Percentiles rank a stretch among this genome's conserved stretches.
Conservation (phyloP, 1,140 invertebrate species). For the Lepidurus apus region DNA sequence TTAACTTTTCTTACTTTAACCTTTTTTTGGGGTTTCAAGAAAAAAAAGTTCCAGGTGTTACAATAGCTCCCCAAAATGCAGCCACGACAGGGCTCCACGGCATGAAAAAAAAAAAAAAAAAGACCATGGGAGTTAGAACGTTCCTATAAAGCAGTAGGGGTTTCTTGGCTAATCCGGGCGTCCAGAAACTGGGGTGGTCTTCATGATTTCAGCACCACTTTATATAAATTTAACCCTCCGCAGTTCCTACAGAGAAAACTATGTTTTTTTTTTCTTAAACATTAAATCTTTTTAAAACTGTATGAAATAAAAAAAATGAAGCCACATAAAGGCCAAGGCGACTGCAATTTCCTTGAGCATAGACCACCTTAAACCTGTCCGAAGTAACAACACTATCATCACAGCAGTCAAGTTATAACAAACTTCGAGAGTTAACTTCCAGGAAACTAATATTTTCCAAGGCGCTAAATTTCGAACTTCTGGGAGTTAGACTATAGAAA, state of each 20-base stretch:
- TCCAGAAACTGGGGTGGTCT: background rate
- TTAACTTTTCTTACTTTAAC: too few species aligned
- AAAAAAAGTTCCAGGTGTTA: background rate
- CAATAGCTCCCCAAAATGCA: background rate
- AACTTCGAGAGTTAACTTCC: background rate
- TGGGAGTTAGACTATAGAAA: too few species aligned
- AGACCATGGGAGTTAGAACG: background rate
- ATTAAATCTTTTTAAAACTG: too few species aligned
- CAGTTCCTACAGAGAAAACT: background rate
- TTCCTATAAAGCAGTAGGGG: constrained; percentile 3
- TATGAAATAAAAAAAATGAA: too few species aligned
- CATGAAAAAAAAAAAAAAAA: background rate
- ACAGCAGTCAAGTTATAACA: background rate
- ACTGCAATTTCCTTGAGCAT: too few species aligned
- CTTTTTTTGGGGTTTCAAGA: background rate
- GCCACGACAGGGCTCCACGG: too few species aligned
- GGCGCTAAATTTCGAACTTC: background rate
- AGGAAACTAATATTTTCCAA: constrained; percentile 5
- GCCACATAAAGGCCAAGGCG: too few species aligned
- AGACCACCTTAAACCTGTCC: too few species aligned
- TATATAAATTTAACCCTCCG: background rate
- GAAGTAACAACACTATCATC: background rate
- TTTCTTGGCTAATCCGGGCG: background rate
- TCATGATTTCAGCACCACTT: background rate
- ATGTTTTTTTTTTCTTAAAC: too few species aligned